Evolutionary conservation across 2,797 vertebrate species (phyloP), one percentile per base, ranked within the genome.

Genomic region (Myripristis jacobus): DNA sequence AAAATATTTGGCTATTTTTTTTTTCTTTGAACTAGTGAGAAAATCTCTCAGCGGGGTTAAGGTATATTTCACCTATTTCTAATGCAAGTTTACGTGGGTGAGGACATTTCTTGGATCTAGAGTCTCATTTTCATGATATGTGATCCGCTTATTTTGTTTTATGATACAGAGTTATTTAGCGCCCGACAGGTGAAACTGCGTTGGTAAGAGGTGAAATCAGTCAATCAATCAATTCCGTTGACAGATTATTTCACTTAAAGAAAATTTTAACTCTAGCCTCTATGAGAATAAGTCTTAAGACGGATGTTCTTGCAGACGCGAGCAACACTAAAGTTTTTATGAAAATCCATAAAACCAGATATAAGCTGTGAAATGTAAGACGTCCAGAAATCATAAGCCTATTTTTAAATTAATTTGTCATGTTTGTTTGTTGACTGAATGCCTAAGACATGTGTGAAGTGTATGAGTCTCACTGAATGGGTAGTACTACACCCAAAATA

Each of bases 401-500:
- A 41, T 41, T 41, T 41, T 41, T 12, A 41, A 41, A 13, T 41
- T 12, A 41, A 29, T 56, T 21, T 18, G 16, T 36, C n/a, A 1
- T 41, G 57, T 59, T 44, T 62, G 34, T 64, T n/a, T 63, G 54
- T 51, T 9, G 27, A 27, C 31, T 36, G 59, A 66, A 41, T 41
- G 13, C 38, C 38, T 7, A 36, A 7, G 34, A 36, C 34, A 4
- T 41, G 15, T 41, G 38, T 15, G 3, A 12, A 41, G 38, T 15
- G 36, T 70, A 50, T 2, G 29, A 79, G 60, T 56, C 61, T 22
- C 50, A 52, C 41, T 64, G 15, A 34, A 50, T 24, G 34, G 69
- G 34, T 18, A n/a, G 34, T 18, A n/a, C 59, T 46, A 21, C 84
- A 86, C 74, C 84, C 83, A 71, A 87, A 85, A 90, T 90, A 88